These are phyloP conservation scores for Enhydra lutris DNA, from an alignment of 2,113 vertebrate genomes.

Conservation along the genomic window DNA sequence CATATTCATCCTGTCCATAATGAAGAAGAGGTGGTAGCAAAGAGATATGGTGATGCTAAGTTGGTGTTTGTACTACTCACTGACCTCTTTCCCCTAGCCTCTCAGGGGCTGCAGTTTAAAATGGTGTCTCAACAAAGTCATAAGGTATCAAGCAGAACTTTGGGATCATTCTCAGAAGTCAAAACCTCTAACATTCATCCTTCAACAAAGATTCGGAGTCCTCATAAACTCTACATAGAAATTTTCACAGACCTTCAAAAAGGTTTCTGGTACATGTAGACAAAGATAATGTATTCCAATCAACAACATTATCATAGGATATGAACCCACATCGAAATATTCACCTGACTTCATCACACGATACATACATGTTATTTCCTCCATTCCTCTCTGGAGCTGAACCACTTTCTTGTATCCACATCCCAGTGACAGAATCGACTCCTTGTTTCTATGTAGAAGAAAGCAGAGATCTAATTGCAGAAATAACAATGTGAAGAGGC, in stretches of 20 bases:
- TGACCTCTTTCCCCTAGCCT: neutral
- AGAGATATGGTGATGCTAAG: neutral
- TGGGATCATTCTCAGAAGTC: neutral
- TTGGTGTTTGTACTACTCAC: too few relatives aligned
- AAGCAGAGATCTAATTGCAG: neutral
- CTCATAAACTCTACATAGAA: neutral
- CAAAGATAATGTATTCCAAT: neutral
- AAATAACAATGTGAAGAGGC: neutral
- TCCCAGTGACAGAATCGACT: neutral
- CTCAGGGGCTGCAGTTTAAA: neutral
- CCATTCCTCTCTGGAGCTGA: neutral
- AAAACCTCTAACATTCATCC: neutral
- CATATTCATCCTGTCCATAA: neutral
- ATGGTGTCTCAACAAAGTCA: neutral
- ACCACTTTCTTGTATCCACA: neutral
- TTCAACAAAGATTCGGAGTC: neutral
- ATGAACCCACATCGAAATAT: neutral
- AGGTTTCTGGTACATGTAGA: neutral
- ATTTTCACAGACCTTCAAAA: neutral
- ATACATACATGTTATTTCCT: accelerated
- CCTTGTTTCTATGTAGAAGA: neutral
- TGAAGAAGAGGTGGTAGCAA: neutral
- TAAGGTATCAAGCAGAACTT: neutral
- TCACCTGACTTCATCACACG: neutral
- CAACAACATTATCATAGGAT: neutral